Percentiles rank a stretch among this genome's conserved stretches.
phyloP scores from a whole-genome alignment of 2,113 vertebrate species.

The Dasyprocta punctata region DNA sequence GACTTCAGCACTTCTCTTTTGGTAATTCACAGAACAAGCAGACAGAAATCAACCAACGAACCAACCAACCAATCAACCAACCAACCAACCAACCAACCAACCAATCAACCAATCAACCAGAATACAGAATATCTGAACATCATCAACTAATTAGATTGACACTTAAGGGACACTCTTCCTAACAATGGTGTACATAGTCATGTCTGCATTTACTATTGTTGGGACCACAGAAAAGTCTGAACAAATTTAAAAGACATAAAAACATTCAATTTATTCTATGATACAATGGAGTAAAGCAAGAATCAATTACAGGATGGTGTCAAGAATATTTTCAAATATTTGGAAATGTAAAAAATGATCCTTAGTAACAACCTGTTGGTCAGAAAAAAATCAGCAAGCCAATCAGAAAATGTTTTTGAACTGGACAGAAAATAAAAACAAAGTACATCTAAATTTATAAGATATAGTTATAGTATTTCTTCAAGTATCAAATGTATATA shows the following conservation, averaged over 20 bases:
- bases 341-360: conserved; percentile 17
- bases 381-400: conserved; percentile 26
- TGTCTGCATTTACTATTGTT: not conserved
- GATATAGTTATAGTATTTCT: not conserved
- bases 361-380: not conserved
- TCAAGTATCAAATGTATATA: not conserved
- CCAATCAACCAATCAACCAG: not conserved
- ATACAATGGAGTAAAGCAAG: not conserved
- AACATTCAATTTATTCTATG: not conserved
- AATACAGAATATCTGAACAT: not conserved
- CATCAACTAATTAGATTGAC: not conserved
- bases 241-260: not conserved
- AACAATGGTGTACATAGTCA: not conserved
- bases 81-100: not conserved
- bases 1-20: not conserved
- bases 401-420: conserved; percentile 30
- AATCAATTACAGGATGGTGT: not conserved
- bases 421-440: not conserved
- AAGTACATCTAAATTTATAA: conserved; percentile 23
- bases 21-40: not conserved
- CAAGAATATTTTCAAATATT: not conserved
- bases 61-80: not conserved
- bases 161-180: not conserved
- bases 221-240: not conserved
- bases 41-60: not conserved